Percentiles rank a stretch among this genome's conserved stretches.
phyloP scores from a whole-genome alignment of 2,113 vertebrate genomes.

The Zootoca vivipara region DNA sequence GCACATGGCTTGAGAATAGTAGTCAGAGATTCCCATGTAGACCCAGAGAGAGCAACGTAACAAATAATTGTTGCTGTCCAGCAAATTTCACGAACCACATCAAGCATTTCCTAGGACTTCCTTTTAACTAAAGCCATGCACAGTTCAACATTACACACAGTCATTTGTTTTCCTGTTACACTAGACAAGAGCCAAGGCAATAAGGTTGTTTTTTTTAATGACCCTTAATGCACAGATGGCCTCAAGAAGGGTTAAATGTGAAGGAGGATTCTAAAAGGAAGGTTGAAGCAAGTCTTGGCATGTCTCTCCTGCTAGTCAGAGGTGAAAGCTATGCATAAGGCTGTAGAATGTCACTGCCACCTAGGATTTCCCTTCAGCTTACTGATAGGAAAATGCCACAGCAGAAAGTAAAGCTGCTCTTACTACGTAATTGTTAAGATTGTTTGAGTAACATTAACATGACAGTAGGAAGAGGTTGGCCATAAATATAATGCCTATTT shows the following conservation, averaged over 20 bases:
- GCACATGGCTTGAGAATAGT: neutral
- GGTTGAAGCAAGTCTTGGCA: neutral
- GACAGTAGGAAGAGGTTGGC: neutral
- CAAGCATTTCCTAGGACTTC: neutral
- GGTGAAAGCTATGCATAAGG: neutral
- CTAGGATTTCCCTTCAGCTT: neutral
- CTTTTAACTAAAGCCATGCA: neutral
- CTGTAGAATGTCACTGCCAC: slow-evolving; percentile 26
- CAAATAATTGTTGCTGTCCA: neutral
- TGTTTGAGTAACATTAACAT: neutral
- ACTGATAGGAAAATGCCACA: neutral
- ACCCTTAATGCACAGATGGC: neutral
- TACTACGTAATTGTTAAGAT: neutral
- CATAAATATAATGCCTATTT: neutral
- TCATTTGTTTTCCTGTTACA: neutral
- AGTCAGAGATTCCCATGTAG: neutral
- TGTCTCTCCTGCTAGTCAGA: neutral
- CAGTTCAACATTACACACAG: neutral
- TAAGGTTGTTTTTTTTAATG: neutral
- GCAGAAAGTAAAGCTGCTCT: neutral
- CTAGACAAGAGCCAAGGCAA: neutral
- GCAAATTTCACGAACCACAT: neutral
- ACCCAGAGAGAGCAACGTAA: neutral
- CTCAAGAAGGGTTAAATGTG: slow-evolving; percentile 19
- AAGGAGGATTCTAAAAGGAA: neutral